Conservation (phyloP, 2,113 vertebrate genomes). For the Lanius collurio region DNA sequence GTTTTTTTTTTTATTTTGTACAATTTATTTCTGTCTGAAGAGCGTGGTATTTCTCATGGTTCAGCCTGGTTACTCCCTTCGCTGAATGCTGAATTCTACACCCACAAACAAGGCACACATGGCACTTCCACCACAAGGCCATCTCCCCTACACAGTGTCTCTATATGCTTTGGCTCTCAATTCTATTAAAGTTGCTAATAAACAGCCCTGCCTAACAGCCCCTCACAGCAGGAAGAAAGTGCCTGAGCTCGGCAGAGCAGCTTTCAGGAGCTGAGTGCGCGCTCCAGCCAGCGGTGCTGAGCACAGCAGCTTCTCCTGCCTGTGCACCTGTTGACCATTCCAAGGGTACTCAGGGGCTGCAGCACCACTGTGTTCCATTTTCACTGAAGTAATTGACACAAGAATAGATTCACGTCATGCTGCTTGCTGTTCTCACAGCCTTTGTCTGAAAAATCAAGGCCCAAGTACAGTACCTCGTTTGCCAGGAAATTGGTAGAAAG, state of each 20-base stretch:
- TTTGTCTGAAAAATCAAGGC: conserved; percentile 8
- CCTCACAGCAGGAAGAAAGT: neutral
- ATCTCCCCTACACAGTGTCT: neutral
- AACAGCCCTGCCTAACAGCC: conserved; percentile 12
- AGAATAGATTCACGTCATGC: neutral
- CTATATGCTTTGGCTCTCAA: neutral
- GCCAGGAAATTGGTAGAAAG: conserved; percentile 1
- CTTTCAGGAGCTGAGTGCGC: neutral
- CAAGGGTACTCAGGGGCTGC: neutral
- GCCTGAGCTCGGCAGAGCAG: neutral
- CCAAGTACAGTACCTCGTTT: conserved; percentile 20
- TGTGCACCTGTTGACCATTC: neutral
- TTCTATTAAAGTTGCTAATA: neutral
- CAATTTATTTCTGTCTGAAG: neutral
- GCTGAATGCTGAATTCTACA: neutral
- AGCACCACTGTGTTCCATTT: conserved; percentile 24
- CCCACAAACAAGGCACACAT: neutral
- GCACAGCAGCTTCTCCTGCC: neutral
- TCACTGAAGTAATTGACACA: neutral
- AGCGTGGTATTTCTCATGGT: neutral
- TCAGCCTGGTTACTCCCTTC: neutral
- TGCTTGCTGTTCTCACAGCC: conserved; percentile 5
- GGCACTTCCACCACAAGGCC: neutral
- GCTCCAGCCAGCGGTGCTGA: conserved; percentile 1
- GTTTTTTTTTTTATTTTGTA: neutral